phyloP scores from a whole-genome alignment of 2,888 invertebrate species.

The Abscondita cerata region DNA sequence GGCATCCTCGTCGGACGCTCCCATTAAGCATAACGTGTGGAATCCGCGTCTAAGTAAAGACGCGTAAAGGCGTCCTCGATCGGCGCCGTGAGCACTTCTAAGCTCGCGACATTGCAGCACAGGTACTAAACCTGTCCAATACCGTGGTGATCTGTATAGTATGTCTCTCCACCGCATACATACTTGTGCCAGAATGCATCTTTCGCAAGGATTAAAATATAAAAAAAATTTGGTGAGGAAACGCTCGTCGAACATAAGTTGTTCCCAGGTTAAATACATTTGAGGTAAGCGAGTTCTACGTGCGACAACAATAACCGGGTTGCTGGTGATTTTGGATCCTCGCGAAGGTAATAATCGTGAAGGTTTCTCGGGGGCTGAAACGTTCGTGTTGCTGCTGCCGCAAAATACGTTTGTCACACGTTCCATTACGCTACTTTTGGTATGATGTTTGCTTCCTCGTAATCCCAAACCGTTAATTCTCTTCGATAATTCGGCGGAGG shows the following conservation, averaged over 20 bases:
- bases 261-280: conserved; percentile 71
- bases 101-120: conserved; percentile 87
- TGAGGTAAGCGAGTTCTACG: conserved; percentile 58
- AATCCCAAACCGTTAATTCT: conserved; percentile 80
- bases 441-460: conserved; percentile 58
- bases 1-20: conserved; percentile 89
- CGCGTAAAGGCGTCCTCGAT: conserved; percentile 73
- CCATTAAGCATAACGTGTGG: conserved; percentile 82
- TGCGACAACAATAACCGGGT: conserved; percentile 41
- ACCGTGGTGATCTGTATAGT: conserved; percentile 84
- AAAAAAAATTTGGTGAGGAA: conserved; percentile 70
- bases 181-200: conserved; percentile 81
- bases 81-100: conserved; percentile 65
- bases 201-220: conserved; percentile 67
- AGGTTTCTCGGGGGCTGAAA: conserved; percentile 61
- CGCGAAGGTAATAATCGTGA: conserved; percentile 55
- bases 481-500: conserved; percentile 88
- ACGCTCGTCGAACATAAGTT: conserved; percentile 82
- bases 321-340: conserved; percentile 38
- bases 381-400: conserved; percentile 63
- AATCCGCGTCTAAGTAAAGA: conserved; percentile 86
- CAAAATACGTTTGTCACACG: conserved; percentile 87
- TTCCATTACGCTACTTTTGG: conserved; percentile 77
- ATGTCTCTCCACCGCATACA: conserved; percentile 89
- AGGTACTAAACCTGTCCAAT: conserved; percentile 87